Conservation (phyloP, 2,888 invertebrate genomes). For the Eupithecia pulchellata region DNA sequence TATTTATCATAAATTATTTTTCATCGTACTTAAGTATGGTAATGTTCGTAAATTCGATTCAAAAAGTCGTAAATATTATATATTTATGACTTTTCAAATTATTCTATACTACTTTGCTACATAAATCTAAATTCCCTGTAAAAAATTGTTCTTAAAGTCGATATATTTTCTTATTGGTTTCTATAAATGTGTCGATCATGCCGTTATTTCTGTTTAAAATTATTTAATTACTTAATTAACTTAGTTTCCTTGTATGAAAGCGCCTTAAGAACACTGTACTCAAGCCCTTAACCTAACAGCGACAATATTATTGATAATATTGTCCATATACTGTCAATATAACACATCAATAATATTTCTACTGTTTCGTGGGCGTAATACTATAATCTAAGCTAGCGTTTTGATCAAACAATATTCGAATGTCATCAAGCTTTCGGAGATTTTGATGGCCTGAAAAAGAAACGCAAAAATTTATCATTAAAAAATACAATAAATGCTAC, state of each 20-base stretch:
- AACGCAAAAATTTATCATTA: neutral
- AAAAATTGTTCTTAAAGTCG: neutral
- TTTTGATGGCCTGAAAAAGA: slow-evolving; percentile 34
- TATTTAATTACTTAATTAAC: neutral
- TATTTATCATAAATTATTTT: neutral
- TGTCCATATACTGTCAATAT: too few species aligned
- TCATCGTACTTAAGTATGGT: neutral
- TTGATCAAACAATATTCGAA: slow-evolving; percentile 25
- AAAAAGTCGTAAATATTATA: neutral
- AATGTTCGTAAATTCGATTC: neutral
- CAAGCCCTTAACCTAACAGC: neutral
- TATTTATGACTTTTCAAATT: neutral
- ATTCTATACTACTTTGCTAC: neutral
- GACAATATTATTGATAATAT: neutral
- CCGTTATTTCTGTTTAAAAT: neutral
- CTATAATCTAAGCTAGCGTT: slow-evolving; percentile 30
- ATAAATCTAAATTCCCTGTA: slow-evolving; percentile 1
- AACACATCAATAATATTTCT: slow-evolving; percentile 2
- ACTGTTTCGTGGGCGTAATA: slow-evolving; percentile 23
- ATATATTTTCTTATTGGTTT: neutral
- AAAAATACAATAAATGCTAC: too few species aligned
- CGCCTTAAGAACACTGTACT: slow-evolving; percentile 23
- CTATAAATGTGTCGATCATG: neutral
- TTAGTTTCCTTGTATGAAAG: slow-evolving; percentile 30
- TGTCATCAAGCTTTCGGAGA: slow-evolving; percentile 31